These are phyloP conservation scores for Cercocebus atys DNA, from an alignment of 2,113 vertebrate species.

Conservation along the genomic window DNA sequence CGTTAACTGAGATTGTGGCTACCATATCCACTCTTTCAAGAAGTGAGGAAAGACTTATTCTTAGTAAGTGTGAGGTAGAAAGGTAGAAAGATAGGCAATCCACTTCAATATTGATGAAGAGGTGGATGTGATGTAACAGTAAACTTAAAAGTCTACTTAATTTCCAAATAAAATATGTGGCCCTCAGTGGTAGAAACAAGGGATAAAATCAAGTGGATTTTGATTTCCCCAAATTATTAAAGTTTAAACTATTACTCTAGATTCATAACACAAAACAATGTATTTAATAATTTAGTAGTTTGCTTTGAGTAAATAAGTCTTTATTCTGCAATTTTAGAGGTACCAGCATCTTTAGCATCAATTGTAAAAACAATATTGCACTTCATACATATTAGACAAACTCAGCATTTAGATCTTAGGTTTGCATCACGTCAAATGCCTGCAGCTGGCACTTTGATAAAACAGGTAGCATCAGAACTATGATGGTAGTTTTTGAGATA, in stretches of 20 bases:
- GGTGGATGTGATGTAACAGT: background rate
- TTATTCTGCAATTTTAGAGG: background rate
- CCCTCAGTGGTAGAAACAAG: background rate
- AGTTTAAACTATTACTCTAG: background rate
- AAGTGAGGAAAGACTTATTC: background rate
- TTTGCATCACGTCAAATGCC: background rate
- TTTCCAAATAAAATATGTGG: background rate
- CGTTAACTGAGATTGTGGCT: background rate
- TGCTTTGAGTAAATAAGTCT: background rate
- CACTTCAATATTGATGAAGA: background rate
- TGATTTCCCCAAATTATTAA: slow-evolving; percentile 4
- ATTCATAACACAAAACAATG: background rate
- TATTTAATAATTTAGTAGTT: background rate
- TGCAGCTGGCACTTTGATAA: background rate
- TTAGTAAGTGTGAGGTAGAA: background rate
- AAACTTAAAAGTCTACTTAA: background rate
- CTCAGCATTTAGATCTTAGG: background rate
- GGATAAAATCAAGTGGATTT: background rate
- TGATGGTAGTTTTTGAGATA: background rate
- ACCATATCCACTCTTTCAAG: background rate
- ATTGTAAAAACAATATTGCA: background rate
- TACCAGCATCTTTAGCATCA: background rate
- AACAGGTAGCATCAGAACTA: background rate
- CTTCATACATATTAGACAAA: background rate
- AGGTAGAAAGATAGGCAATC: background rate